phyloP scores from a whole-genome alignment of 2,888 invertebrate species.

The Lepidocyrtinus sp. region DNA sequence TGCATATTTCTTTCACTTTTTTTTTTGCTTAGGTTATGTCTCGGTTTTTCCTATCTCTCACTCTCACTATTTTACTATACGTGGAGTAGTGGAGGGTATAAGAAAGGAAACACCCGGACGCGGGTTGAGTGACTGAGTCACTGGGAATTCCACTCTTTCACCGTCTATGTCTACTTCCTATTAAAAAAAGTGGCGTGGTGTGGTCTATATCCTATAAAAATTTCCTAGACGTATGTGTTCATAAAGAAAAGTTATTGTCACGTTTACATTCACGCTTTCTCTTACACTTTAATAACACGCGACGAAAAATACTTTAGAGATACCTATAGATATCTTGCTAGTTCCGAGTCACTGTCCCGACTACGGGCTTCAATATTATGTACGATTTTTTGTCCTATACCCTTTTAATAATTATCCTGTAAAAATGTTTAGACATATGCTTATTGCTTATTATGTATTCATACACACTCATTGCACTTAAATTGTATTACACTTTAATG shows the following conservation, averaged over 20 bases:
- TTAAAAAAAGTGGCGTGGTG: not conserved
- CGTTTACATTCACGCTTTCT: constrained; percentile 51
- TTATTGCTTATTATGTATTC: no score
- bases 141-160: constrained; percentile 51
- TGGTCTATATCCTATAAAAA: not conserved
- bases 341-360: constrained; percentile 57
- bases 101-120: constrained; percentile 60
- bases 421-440: no score
- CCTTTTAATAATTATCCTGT: no score
- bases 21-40: constrained; percentile 28
- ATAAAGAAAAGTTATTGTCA: constrained; percentile 24
- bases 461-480: no score
- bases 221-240: constrained; percentile 1
- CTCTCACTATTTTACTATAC: not conserved
- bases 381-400: no score
- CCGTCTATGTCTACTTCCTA: constrained; percentile 31
- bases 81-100: constrained; percentile 24
- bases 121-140: constrained; percentile 59
- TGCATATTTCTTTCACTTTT: not conserved
- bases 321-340: constrained; percentile 43
- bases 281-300: constrained; percentile 18
- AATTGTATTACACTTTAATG: no score
- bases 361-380: no score
- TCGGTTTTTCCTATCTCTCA: constrained; percentile 22
- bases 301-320: not conserved